Base-by-base conservation (phyloP, 2,797 vertebrate genomes). In the Babyrousa celebensis region DNA sequence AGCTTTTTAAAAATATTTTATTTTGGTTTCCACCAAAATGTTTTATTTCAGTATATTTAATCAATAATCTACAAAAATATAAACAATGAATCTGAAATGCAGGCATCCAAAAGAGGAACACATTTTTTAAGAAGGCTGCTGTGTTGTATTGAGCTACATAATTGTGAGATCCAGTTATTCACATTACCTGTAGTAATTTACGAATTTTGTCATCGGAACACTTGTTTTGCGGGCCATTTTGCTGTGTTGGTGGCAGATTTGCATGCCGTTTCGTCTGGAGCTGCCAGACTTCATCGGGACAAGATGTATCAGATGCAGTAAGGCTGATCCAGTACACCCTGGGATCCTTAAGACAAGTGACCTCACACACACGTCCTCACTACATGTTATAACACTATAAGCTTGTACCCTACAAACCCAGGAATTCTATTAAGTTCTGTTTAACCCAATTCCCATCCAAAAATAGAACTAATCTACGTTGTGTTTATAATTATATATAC, bases 21-120 rank as follows among this genome's bases (percentile, higher is more conserved):
- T 90, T 97, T 94, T 84, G 72, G 78, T 12, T 67, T 58, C 71
- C 68, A 56, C 70, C 48, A 91, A 92, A 70, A 91, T 89, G 27
- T 91, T 89, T 85, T n/a, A 87, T 86, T 95, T 89, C 63, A 17
- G 91, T 75, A 43, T 94, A 91, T 71, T 93, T 94, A 89, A 89
- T 93, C 23, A 95, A 96, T 70, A 95, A 90, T 80, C 56, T 94
- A 18, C 29, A 68, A 87, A 90, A 84, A 29, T 88, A 54, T 21
- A 78, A 62, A 92, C 89, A 92, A 75, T 62, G 58, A 94, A 68
- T 91, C 54, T 84, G 52, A 90, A 74, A 65, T 83, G 71, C 78
- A 94, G 63, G 52, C 60, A 43, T 17, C 65, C 10, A 36, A 80
- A 90, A 77, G 10, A 54, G 48, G 70, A 86, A 67, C 86, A 40